Conservation (phyloP, 2,888 invertebrate species). For the Tachina lurida region DNA sequence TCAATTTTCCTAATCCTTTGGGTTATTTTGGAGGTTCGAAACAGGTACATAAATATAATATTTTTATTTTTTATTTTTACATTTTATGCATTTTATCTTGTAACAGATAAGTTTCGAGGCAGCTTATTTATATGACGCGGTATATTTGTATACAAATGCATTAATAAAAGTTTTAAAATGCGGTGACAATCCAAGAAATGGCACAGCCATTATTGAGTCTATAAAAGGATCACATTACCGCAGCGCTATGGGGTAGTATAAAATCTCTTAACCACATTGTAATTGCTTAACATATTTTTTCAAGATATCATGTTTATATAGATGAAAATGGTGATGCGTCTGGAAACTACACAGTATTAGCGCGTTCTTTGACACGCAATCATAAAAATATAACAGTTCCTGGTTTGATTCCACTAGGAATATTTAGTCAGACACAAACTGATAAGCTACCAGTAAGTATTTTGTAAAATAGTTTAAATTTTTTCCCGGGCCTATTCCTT, state of each 20-base stretch:
- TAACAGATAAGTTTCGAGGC: constrained; percentile 92
- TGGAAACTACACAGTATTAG: constrained; percentile 95
- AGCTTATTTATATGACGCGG: constrained; percentile 96
- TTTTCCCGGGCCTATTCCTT: background rate
- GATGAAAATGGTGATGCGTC: constrained; percentile 96
- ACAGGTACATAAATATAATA: constrained; percentile 84
- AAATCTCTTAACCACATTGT: background rate
- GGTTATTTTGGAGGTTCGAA: constrained; percentile 88
- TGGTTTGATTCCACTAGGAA: constrained; percentile 91
- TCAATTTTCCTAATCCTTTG: constrained; percentile 93
- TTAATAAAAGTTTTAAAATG: constrained; percentile 87
- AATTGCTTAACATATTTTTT: background rate
- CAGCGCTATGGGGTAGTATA: constrained; percentile 92
- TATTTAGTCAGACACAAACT: constrained; percentile 86
- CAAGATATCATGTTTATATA: constrained; percentile 95
- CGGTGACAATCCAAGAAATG: constrained; percentile 89
- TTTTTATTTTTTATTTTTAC: background rate
- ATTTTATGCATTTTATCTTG: background rate
- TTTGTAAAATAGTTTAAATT: constrained; percentile 2
- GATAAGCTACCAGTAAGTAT: constrained; percentile 89
- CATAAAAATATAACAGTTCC: constrained; percentile 82
- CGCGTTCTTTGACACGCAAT: constrained; percentile 83
- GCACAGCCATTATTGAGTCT: constrained; percentile 90
- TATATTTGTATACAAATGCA: constrained; percentile 94
- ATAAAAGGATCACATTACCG: constrained; percentile 91